Evolutionary conservation across 2,888 invertebrate species (phyloP), one percentile per base, ranked within the genome.

Genomic region (Emmelina monodactyla): DNA sequence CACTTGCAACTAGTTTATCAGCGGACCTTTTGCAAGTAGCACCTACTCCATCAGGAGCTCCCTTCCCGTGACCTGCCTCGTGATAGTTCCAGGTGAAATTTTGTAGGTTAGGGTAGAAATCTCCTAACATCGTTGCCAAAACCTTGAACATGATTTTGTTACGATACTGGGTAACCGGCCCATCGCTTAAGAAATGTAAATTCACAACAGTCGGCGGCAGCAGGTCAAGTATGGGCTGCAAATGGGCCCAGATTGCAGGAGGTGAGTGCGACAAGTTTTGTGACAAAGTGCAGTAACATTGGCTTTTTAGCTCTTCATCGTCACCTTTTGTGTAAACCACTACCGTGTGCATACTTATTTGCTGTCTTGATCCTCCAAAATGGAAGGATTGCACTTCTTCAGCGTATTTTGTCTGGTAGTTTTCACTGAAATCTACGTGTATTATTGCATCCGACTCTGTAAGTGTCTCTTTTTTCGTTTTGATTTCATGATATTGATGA

Each of bases 1-100:
- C 39, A 29, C 29, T 37, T n/a, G 37, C 40, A 33, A 38, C 33
- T 32, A 34, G 33, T 35, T 31, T 34, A 29, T 40, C 39, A 25
- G 32, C 37, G 32, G 37, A 32, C 30, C 38, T 33, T 28, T 41
- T 41, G 30, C 33, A 34, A 32, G 34, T 34, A 16, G 33, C 41
- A 19, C 41, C 37, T 28, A 41, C 37, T 32, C 41, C 41, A 38
- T 36, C 41, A 32, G 34, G 41, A 38, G 40, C 38, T 35, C 35
- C 41, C 31, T 41, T 41, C 16, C 41, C 38, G 31, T 36, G 34
- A 28, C 41, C 41, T 29, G 36, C 35, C 32, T 41, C 40, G 32
- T 33, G 33, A 38, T 25, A 38, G 35, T 38, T 35, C 38, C 40
- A 40, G 28, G 35, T 38, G 35, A 38, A 35, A 22, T 37, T 33